These are phyloP conservation scores for Enteromius radiatus DNA, from an alignment of 2,797 vertebrate species.

Conservation along the genomic window DNA sequence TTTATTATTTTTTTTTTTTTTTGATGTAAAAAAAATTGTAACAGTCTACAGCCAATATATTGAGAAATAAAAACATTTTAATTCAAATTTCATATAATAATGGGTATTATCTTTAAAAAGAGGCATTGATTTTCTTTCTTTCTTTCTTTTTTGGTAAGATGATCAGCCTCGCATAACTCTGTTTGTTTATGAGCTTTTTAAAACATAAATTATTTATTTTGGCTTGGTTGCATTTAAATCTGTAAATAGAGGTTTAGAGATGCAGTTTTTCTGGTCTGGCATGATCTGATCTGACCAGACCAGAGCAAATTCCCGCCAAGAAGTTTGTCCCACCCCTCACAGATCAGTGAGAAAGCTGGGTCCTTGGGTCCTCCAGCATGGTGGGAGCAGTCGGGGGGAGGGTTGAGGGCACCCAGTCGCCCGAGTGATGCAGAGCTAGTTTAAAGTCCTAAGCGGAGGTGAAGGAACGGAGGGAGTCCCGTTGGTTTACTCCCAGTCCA, in stretches of 20 bases:
- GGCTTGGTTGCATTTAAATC: constrained; percentile 69
- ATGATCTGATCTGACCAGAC: constrained; percentile 66
- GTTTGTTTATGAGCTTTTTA: constrained; percentile 63
- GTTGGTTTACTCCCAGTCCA: constrained; percentile 72
- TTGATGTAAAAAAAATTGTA: constrained; percentile 82
- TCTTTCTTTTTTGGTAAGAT: background rate
- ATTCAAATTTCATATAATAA: constrained; percentile 74
- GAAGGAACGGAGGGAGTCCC: constrained; percentile 69
- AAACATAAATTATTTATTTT: constrained; percentile 52
- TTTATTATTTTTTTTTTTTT: too few species aligned
- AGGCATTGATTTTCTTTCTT: constrained; percentile 46
- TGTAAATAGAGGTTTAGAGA: constrained; percentile 64
- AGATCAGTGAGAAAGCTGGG: constrained; percentile 60
- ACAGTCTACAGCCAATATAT: constrained; percentile 70
- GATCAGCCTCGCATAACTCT: constrained; percentile 54
- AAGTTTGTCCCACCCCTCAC: constrained; percentile 66
- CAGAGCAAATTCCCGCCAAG: constrained; percentile 53
- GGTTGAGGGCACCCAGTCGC: constrained; percentile 66
- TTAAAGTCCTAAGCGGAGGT: constrained; percentile 73
- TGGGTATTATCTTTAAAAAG: constrained; percentile 77
- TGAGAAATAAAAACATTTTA: constrained; percentile 71
- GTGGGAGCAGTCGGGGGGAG: constrained; percentile 72
- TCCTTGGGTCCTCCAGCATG: constrained; percentile 61
- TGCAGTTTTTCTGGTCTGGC: constrained; percentile 65
- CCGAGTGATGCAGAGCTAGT: constrained; percentile 55